phyloP scores from a whole-genome alignment of 2,888 invertebrate species.

The Escarpia spicata region DNA sequence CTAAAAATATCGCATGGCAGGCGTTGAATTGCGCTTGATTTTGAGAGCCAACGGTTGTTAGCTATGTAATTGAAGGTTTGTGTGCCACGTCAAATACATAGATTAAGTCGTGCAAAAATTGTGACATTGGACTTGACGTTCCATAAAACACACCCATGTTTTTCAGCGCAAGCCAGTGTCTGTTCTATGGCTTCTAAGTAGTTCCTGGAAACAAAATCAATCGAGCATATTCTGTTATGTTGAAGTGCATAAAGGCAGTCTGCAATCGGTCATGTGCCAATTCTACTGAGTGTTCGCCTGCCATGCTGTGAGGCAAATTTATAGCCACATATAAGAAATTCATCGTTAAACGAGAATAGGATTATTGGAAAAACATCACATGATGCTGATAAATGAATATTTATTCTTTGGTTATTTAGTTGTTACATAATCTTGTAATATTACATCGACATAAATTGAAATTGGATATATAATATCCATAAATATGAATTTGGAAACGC shows the following conservation, averaged over 20 bases:
- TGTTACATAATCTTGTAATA: neutral
- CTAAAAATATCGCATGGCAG: neutral
- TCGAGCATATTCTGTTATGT: neutral
- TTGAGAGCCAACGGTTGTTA: neutral
- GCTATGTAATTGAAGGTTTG: neutral
- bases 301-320: neutral
- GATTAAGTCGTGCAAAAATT: neutral
- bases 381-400: neutral
- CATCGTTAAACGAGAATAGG: neutral
- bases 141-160: neutral
- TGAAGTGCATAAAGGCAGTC: constrained; percentile 1
- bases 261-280: neutral
- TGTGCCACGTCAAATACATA: neutral
- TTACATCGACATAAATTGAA: too few species aligned
- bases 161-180: neutral
- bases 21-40: constrained; percentile 16
- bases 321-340: neutral
- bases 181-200: neutral
- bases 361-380: neutral
- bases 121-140: constrained; percentile 8
- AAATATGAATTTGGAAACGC: neutral
- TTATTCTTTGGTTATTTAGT: neutral
- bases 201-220: constrained; percentile 13
- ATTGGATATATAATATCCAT: neutral
- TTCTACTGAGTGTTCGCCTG: neutral